These are phyloP conservation scores for Drosophila auraria DNA, from an alignment of 1,140 invertebrate genomes.

Conservation along the genomic window DNA sequence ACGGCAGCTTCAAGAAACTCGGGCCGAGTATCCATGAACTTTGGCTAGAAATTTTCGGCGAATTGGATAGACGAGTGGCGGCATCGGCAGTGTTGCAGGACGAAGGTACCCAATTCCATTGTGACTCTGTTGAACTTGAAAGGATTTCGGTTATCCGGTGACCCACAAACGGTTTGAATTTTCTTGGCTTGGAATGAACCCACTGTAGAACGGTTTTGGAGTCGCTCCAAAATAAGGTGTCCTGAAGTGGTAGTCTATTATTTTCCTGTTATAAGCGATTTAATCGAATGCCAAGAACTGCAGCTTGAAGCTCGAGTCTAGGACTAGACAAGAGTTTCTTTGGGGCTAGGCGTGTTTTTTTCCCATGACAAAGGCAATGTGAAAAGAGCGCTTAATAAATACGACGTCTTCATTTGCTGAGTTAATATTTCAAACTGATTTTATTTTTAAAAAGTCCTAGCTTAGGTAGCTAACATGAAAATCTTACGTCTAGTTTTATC, in stretches of 20 bases:
- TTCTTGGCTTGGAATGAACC: background rate
- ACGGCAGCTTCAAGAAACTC: background rate
- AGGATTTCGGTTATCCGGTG: background rate
- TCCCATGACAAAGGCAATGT: conserved; percentile 1
- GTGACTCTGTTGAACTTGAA: background rate
- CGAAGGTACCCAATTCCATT: too few relatives aligned
- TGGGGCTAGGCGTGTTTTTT: background rate
- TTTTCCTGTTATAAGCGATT: background rate
- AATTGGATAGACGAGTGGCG: background rate
- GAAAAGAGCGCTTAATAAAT: too few relatives aligned
- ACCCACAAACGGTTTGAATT: background rate
- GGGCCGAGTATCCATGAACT: background rate
- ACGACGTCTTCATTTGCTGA: too few relatives aligned
- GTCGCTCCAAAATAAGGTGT: background rate
- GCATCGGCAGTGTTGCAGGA: background rate
- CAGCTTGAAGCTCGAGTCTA: background rate
- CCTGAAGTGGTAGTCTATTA: background rate
- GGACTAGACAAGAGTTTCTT: background rate
- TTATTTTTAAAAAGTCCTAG: too few relatives aligned
- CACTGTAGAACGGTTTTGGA: conserved; percentile 2
- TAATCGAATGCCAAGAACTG: background rate
- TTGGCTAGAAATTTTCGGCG: background rate
- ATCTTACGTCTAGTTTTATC: too few relatives aligned
- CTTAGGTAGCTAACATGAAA: too few relatives aligned
- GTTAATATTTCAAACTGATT: too few relatives aligned